Evolutionary conservation across 2,797 vertebrate genomes (phyloP).

Genomic region (Trachurus trachurus): DNA sequence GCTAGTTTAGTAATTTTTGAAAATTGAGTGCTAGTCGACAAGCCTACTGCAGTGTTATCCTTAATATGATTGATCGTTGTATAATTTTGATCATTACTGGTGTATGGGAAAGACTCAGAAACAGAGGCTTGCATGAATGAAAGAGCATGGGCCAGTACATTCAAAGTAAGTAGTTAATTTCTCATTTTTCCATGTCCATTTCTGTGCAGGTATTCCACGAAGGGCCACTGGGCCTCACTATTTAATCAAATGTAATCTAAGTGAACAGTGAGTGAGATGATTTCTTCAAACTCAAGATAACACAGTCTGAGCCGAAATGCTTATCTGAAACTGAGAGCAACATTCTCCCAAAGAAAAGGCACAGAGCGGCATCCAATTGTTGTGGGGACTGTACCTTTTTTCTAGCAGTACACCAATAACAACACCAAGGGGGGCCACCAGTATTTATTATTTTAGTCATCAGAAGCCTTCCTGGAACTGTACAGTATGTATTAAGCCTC

Average conservation of each 20-base stretch:
- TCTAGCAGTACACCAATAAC: constrained; percentile 40
- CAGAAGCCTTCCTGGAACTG: constrained; percentile 69
- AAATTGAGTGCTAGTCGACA: neutral
- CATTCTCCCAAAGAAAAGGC: constrained; percentile 59
- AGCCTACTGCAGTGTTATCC: neutral
- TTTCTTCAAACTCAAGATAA: constrained; percentile 31
- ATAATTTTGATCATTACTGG: too few relatives aligned
- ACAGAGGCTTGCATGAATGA: neutral
- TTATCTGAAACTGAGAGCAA: constrained; percentile 50
- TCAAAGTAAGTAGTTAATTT: neutral
- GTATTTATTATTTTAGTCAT: constrained; percentile 68
- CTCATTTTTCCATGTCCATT: neutral
- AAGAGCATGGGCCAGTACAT: neutral
- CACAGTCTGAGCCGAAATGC: constrained; percentile 13
- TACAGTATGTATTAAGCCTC: constrained; percentile 54
- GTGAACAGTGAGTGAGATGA: neutral
- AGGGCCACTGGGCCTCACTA: neutral
- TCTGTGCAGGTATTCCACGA: neutral
- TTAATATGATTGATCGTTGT: neutral
- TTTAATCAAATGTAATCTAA: neutral
- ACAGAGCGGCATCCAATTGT: constrained; percentile 32
- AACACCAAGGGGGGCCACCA: constrained; percentile 65
- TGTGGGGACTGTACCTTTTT: constrained; percentile 63
- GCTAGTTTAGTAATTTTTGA: neutral
- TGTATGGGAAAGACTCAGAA: neutral